Base-by-base conservation (phyloP, 2,113 vertebrate genomes). In the Labeo rohita region DNA sequence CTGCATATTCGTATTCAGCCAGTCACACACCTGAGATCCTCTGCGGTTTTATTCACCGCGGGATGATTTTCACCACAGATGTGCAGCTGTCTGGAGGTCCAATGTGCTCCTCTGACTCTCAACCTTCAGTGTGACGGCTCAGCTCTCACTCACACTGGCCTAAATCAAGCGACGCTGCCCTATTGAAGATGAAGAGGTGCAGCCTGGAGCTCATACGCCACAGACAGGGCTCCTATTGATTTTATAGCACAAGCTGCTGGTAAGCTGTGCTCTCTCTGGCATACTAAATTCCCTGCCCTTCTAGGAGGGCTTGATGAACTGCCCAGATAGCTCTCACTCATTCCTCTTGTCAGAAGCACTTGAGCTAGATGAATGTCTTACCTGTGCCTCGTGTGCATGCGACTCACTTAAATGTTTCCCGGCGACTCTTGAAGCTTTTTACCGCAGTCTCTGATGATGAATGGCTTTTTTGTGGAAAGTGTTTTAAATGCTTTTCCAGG, bases 201-300 rank as follows among this genome's bases (percentile, higher is more conserved):
- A 84, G 84, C 85, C 80, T 86, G 70, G 56, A 88, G 76, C 85
- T 87, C 74, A 61, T 86, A 50, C 75, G 75, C 77, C 70, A 83
- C 74, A 81, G 85, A 90, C 87, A 84, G 88, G 84, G 39, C 82
- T 75, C 45, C 54, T 85, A 90, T 91, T 87, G 90, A 90, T 91
- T 88, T 87, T 87, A 81, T 74, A 81, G 78, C 88, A 75, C 81
- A 70, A 85, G 80, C 76, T 83, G 74, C 83, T 81, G 80, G 68
- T 87, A 89, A 89, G 88, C 79, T 49, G 83, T 80, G 61, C 66
- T 86, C 86, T 82, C 86, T 85, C 72, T 76, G 50, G 89, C 89
- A 90, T 89, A 88, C 86, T 87, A 88, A 87, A 87, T 84, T 88
- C 85, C 76, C 43, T 79, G 82, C 68, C 84, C 85, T 90, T 89